Evolutionary conservation across 2,888 invertebrate genomes (phyloP).

Genomic region (Amblyteles armatorius): DNA sequence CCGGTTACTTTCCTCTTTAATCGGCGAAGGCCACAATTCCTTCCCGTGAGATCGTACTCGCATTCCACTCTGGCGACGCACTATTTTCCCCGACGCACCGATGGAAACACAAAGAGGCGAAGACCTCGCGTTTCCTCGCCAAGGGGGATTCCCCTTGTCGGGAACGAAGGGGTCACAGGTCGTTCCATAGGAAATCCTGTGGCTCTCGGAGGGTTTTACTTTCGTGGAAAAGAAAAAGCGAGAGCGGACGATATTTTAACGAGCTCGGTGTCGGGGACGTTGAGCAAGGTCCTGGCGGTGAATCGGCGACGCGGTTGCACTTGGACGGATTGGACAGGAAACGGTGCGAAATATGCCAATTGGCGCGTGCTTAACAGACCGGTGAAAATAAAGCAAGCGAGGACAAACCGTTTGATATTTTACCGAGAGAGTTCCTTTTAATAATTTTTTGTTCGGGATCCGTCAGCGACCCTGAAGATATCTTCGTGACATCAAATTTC

Average conservation of each 20-base stretch:
- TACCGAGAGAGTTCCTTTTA: neutral
- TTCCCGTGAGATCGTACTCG: constrained; percentile 6
- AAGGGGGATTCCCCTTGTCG: constrained; percentile 20
- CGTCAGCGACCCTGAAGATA: too few species aligned
- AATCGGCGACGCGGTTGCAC: constrained; percentile 14
- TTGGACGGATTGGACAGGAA: constrained; percentile 17
- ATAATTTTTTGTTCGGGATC: neutral
- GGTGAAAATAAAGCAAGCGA: neutral
- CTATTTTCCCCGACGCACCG: constrained; percentile 21
- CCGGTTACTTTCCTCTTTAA: constrained; percentile 29
- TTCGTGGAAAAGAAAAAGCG: constrained; percentile 38
- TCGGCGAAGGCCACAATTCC: neutral
- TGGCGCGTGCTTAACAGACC: neutral
- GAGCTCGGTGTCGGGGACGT: constrained; percentile 31
- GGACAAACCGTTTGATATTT: neutral
- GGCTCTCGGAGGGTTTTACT: constrained; percentile 5
- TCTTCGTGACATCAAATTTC: too few species aligned
- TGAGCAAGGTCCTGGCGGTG: constrained; percentile 43
- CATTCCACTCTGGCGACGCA: constrained; percentile 1
- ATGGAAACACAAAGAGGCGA: constrained; percentile 19
- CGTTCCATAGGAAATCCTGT: constrained; percentile 48
- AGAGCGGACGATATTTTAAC: constrained; percentile 32
- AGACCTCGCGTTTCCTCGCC: constrained; percentile 7
- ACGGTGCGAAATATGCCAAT: neutral
- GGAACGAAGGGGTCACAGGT: constrained; percentile 46